A percentile compares a stretch with the other conserved stretches of the same genome.
phyloP scores from a whole-genome alignment of 2,797 vertebrate genomes.

The Acanthurus leucopareius region DNA sequence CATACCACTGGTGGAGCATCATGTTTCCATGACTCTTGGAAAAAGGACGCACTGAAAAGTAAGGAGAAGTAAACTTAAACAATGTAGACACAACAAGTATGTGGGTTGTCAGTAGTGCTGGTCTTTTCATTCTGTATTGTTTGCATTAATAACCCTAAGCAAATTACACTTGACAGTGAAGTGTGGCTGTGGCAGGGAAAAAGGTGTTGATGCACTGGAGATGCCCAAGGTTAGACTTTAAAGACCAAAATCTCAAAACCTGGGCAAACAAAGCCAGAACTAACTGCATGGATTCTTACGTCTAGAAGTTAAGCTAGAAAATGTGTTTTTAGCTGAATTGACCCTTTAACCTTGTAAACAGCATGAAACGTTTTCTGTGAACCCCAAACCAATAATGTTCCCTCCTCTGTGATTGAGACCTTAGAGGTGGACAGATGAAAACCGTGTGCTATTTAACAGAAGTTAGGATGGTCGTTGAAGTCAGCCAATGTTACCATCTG shows the following conservation, averaged over 20 bases:
- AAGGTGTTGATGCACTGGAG: too few species aligned
- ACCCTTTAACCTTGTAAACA: constrained; percentile 66
- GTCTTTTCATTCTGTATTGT: too few species aligned
- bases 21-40: too few species aligned
- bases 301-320: constrained; percentile 12
- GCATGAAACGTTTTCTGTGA: constrained; percentile 49
- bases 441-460: constrained; percentile 53
- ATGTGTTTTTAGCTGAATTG: constrained; percentile 53
- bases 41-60: too few species aligned
- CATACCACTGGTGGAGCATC: too few species aligned
- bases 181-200: too few species aligned
- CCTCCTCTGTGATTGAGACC: constrained; percentile 53
- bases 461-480: constrained; percentile 54
- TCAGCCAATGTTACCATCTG: constrained; percentile 58
- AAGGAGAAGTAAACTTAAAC: too few species aligned
- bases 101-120: too few species aligned
- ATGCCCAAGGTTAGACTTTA: neutral
- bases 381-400: constrained; percentile 44
- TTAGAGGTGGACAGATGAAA: constrained; percentile 51
- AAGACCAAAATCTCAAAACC: constrained; percentile 5
- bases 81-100: too few species aligned
- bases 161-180: too few species aligned
- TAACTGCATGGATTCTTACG: constrained; percentile 8
- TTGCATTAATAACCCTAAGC: too few species aligned
- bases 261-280: constrained; percentile 15